Evolutionary conservation across 2,888 invertebrate species (phyloP).

Genomic region (Osedax frankpressi): DNA sequence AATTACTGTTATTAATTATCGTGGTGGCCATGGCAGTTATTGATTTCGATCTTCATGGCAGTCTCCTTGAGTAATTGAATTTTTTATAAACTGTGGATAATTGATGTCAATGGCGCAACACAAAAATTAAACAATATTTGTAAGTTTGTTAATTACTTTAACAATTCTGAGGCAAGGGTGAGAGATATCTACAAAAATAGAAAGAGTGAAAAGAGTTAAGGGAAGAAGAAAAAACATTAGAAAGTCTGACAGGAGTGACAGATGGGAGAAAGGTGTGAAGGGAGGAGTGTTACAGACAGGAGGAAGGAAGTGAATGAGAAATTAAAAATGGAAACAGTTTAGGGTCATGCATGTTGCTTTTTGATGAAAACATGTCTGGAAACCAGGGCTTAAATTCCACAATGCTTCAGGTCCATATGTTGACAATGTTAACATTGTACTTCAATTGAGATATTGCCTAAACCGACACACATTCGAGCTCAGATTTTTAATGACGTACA

Average conservation of each 20-base stretch:
- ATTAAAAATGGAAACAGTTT: neutral
- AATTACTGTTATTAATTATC: neutral
- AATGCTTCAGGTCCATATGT: neutral
- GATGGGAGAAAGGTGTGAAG: neutral
- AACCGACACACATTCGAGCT: neutral
- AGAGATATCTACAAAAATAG: neutral
- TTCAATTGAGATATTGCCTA: neutral
- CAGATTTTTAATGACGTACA: neutral
- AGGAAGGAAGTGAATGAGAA: neutral
- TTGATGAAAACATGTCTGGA: neutral
- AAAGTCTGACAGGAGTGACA: neutral
- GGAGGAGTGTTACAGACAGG: constrained; percentile 5
- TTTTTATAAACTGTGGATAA: neutral
- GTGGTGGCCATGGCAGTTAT: neutral
- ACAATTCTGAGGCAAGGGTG: neutral
- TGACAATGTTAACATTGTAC: neutral
- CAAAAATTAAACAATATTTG: neutral
- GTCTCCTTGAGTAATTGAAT: neutral
- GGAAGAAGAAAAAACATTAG: neutral
- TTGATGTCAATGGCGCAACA: neutral
- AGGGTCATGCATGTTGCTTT: neutral
- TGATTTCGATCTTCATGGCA: neutral
- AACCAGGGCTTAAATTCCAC: neutral
- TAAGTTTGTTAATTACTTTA: neutral
- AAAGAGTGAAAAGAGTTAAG: neutral